A percentile compares a stretch with the other conserved stretches of the same genome.
Evolutionary conservation across 2,888 invertebrate genomes (phyloP).

Genomic region (Periphyllus acericola): DNA sequence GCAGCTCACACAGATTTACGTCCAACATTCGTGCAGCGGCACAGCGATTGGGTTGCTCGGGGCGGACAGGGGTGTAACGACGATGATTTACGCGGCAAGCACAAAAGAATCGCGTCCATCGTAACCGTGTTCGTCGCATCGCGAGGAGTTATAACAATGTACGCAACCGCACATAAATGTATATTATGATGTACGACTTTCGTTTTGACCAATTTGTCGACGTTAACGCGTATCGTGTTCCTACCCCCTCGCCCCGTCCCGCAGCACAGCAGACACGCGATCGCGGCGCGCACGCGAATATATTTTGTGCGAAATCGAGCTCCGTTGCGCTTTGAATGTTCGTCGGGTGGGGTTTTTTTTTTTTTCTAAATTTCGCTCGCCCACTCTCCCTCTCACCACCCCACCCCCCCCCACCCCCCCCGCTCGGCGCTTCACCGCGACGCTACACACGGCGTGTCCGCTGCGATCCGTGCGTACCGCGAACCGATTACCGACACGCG

Average conservation of each 20-base stretch:
- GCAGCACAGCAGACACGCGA: not conserved
- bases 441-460: too few species aligned
- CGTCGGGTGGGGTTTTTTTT: not conserved
- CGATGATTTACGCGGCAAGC: not conserved
- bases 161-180: too few species aligned
- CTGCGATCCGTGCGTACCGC: not conserved
- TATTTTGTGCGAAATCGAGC: not conserved
- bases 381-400: too few species aligned
- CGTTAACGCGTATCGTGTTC: not conserved
- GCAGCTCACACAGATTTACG: too few species aligned
- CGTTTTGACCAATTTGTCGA: not conserved
- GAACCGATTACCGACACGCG: not conserved
- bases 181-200: not conserved
- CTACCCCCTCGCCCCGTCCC: too few species aligned
- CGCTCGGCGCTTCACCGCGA: not conserved
- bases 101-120: not conserved
- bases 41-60: too few species aligned
- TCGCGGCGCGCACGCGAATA: not conserved
- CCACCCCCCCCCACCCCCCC: too few species aligned
- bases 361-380: too few species aligned
- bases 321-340: not conserved
- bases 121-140: too few species aligned
- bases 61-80: too few species aligned
- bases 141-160: too few species aligned
- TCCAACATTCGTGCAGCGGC: too few species aligned